phyloP scores from a whole-genome alignment of 2,113 vertebrate species.

The Donacobius atricapilla region DNA sequence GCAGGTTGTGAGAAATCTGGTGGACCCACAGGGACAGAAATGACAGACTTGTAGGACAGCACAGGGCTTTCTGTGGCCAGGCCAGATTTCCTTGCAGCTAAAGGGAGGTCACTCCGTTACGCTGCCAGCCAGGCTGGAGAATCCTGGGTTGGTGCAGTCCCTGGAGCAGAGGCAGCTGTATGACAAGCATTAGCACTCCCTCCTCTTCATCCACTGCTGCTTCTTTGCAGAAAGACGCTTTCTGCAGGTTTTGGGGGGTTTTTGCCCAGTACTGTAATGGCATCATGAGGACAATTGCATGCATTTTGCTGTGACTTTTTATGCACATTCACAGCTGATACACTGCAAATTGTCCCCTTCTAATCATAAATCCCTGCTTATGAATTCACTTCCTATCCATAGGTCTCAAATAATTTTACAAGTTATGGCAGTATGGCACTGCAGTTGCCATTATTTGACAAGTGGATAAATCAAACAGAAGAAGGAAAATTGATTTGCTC shows the following conservation, averaged over 20 bases:
- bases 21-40: background rate
- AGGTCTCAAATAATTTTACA: background rate
- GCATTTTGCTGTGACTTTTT: background rate
- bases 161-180: background rate
- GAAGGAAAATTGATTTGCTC: background rate
- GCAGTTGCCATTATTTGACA: background rate
- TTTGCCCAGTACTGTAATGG: background rate
- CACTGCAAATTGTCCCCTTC: background rate
- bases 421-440: background rate
- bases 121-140: background rate
- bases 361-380: background rate
- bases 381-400: background rate
- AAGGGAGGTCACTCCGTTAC: rapidly evolving
- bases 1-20: background rate
- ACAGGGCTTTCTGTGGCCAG: background rate
- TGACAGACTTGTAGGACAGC: background rate
- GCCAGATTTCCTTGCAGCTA: background rate
- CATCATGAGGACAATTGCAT: background rate
- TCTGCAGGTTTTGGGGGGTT: background rate
- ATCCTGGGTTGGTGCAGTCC: rapidly evolving
- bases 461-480: background rate
- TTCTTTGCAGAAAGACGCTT: background rate
- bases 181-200: background rate
- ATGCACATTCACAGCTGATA: background rate
- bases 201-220: background rate